Base-by-base conservation (phyloP, 2,888 invertebrate species). In the Harmothoe impar region DNA sequence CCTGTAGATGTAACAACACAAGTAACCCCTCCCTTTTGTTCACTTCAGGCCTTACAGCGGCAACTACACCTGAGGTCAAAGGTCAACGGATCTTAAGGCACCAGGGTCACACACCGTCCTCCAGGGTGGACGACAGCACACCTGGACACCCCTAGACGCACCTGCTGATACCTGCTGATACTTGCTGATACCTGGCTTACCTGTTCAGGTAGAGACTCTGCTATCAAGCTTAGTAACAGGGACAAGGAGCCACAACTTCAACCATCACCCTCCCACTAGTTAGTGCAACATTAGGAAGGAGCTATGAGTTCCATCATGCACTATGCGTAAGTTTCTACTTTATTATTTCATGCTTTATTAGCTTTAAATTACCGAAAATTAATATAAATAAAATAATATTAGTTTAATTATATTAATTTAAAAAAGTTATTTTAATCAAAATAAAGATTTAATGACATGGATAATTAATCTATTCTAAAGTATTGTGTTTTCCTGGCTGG, bases 261-360 rank as follows among this genome's bases (percentile, higher is more conserved):
- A 43, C 43, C 10, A 43, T 10, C 43, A 43, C 43, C 43, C 43
- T 10, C 43, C 43, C 10, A 3, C 43, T 7, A 68, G 29, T 25
- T 3, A 25, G 72, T n/a, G 62, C 62, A n/a, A 3, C 3, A 62
- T 3, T 3, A 62, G 23, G 62, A 62, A 5, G 72, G n/a, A n/a
- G 29, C 72, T n/a, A 72, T 72, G 72, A 72, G 29, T 29, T 72
- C 72, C 29, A 29, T 72, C 72, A 15, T 72, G 29, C 72, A 72
- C 29, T 72, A 72, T 29, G 31, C 72, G 72, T 72, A 72, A 72
- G 72, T 72, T 25, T 15, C 5, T n/a, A 7, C 12, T 68, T 23
- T 68, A 17, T n/a, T 68, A 68, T n/a, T 68, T n/a, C n/a, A 68
- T 68, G 68, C n/a, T 15, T n/a, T 12, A n/a, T n/a, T n/a, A n/a